These are phyloP conservation scores for Accipiter minullus DNA, from an alignment of 2,797 vertebrate genomes.

Conservation along the genomic window DNA sequence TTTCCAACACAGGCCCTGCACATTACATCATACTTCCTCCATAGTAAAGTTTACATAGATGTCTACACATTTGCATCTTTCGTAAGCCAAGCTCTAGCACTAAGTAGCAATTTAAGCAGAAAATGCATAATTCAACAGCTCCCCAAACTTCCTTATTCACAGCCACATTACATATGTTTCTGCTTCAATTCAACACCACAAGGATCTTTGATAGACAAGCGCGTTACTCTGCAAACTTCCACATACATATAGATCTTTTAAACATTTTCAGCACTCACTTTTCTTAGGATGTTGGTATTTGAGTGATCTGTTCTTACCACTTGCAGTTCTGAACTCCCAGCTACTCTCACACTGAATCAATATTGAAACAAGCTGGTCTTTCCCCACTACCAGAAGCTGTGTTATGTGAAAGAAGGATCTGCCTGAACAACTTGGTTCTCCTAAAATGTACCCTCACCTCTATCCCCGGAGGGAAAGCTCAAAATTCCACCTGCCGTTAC, in stretches of 20 bases:
- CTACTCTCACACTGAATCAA: neutral
- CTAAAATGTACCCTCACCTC: neutral
- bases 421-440: neutral
- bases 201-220: slow-evolving; percentile 11
- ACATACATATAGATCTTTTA: neutral
- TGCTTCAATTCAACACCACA: neutral
- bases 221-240: neutral
- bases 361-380: neutral
- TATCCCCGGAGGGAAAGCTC: neutral
- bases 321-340: neutral
- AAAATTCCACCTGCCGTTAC: neutral
- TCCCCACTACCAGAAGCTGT: neutral
- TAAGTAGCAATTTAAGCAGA: neutral
- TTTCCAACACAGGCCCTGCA: neutral
- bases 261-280: neutral
- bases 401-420: neutral
- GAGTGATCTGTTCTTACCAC: neutral
- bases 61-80: neutral
- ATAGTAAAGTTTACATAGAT: neutral
- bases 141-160: neutral
- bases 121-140: slow-evolving; percentile 20
- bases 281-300: neutral
- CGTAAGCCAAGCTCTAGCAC: neutral
- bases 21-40: neutral
- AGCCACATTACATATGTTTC: neutral